A percentile compares a stretch with the other conserved stretches of the same genome.
Evolutionary conservation across 2,888 invertebrate genomes (phyloP).

Genomic region (Helobdella robusta): DNA sequence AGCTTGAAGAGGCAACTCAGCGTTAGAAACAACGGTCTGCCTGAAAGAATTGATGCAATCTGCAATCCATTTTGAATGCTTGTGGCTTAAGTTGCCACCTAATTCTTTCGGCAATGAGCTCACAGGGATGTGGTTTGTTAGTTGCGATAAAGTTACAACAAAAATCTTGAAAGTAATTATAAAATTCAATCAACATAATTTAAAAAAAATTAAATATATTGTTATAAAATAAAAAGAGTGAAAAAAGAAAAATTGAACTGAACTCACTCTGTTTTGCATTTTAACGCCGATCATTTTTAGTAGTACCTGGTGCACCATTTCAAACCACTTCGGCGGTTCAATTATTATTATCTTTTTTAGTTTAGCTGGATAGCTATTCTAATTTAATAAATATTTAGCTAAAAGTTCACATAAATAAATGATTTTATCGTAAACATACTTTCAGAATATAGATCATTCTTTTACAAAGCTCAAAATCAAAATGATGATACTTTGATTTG

Average conservation of each 20-base stretch:
- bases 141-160: too few species aligned
- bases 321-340: constrained; percentile 93
- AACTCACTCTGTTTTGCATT: constrained; percentile 69
- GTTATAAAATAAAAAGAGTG: too few species aligned
- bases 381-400: constrained; percentile 15
- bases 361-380: constrained; percentile 94
- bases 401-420: too few species aligned
- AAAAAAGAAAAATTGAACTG: too few species aligned
- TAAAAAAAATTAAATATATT: too few species aligned
- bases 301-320: constrained; percentile 88
- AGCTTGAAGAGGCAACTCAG: too few species aligned
- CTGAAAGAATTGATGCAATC: too few species aligned
- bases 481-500: constrained; percentile 90
- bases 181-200: too few species aligned
- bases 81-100: not conserved
- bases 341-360: constrained; percentile 88
- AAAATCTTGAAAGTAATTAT: too few species aligned
- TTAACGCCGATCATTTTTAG: constrained; percentile 89
- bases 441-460: constrained; percentile 89
- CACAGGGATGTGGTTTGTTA: not conserved
- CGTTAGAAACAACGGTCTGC: too few species aligned
- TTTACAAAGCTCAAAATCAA: constrained; percentile 91
- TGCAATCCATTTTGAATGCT: not conserved
- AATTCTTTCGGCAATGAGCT: not conserved
- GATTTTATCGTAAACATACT: constrained; percentile 58